phyloP scores from a whole-genome alignment of 2,113 vertebrate species.

The Chionodraco myersi region DNA sequence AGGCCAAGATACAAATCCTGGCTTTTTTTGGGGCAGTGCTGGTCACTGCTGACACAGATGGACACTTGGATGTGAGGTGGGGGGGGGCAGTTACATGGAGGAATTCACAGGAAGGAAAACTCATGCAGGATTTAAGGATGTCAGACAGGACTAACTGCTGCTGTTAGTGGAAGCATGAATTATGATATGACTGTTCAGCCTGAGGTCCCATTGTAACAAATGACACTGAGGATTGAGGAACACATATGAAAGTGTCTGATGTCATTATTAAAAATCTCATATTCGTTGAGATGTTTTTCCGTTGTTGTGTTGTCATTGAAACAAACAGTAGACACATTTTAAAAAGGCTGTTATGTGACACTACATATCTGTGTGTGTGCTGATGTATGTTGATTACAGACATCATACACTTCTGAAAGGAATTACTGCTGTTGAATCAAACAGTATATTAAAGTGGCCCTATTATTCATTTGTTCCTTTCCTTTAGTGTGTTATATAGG shows the following conservation, averaged over 20 bases:
- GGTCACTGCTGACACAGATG: constrained; percentile 41
- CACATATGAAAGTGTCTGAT: constrained; percentile 42
- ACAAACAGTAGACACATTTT: background rate
- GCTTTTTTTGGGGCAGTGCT: constrained; percentile 1
- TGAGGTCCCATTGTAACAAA: constrained; percentile 21
- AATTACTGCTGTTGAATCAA: no score
- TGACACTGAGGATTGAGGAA: constrained; percentile 27
- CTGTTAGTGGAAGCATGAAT: constrained; percentile 31
- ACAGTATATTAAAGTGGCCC: no score
- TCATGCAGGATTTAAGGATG: constrained; percentile 18
- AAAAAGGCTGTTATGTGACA: background rate
- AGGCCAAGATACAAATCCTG: constrained; percentile 20
- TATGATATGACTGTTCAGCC: constrained; percentile 30
- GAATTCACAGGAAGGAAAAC: constrained; percentile 44
- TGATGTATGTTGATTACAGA: background rate
- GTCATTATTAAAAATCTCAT: constrained; percentile 27
- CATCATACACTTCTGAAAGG: background rate
- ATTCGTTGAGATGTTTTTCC: background rate
- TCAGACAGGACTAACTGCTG: constrained; percentile 20
- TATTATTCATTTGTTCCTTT: no score
- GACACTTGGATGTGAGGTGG: constrained; percentile 33
- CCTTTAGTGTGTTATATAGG: no score
- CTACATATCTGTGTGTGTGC: background rate
- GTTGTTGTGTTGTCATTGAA: background rate
- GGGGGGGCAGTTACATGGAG: constrained; percentile 43